phyloP scores from a whole-genome alignment of 2,797 vertebrate species.

The Gallirallus australis region DNA sequence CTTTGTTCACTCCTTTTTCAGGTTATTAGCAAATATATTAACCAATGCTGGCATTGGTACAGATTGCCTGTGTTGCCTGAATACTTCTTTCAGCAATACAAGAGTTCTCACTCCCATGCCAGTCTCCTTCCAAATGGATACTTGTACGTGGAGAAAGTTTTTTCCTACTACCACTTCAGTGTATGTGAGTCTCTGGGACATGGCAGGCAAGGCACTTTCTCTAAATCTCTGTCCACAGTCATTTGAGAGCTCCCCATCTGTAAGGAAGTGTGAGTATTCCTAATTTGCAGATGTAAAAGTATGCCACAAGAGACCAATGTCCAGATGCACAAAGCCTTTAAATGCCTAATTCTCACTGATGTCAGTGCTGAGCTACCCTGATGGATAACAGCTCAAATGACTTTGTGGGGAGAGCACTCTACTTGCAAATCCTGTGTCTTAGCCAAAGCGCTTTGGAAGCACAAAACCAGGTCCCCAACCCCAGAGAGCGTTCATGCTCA shows the following conservation, averaged over 20 bases:
- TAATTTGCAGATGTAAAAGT: not conserved
- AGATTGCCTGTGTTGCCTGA: not conserved
- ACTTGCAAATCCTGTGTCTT: not conserved
- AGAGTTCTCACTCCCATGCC: not conserved
- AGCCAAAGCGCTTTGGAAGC: not conserved
- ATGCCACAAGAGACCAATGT: not conserved
- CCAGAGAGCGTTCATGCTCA: not conserved
- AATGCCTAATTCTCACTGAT: not conserved
- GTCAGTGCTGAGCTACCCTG: not conserved
- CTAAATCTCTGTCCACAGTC: not conserved
- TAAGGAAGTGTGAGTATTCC: not conserved
- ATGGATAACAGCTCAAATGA: not conserved
- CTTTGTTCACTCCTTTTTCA: not conserved
- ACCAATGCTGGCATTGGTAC: not conserved
- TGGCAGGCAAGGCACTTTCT: not conserved
- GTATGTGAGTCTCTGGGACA: not conserved
- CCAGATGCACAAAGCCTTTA: slow-evolving; percentile 13
- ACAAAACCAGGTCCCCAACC: not conserved
- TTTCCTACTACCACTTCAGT: not conserved
- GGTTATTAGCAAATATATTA: not conserved
- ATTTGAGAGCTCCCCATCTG: not conserved
- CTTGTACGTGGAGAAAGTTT: not conserved
- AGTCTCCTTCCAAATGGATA: not conserved
- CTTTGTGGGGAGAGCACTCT: not conserved
- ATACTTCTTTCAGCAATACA: not conserved